These are phyloP conservation scores for Maccullochella peelii DNA, from an alignment of 2,113 vertebrate species.

Conservation along the genomic window DNA sequence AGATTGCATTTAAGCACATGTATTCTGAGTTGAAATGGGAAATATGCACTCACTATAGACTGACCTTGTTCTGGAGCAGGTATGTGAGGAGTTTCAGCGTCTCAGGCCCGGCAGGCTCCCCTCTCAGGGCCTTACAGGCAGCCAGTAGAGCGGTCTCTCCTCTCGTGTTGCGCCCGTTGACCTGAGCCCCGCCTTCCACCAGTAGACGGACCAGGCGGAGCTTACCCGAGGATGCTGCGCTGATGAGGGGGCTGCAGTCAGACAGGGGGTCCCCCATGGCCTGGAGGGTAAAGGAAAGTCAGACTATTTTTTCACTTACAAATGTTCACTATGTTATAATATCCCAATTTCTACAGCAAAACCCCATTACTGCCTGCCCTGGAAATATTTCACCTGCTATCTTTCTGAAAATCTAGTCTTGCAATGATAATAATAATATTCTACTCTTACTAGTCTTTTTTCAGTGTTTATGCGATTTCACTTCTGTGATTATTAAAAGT, in stretches of 20 bases:
- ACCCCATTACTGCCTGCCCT: background rate
- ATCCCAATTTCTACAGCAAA: background rate
- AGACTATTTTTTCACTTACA: background rate
- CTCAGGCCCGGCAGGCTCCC: conserved; percentile 46
- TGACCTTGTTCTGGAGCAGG: conserved; percentile 77
- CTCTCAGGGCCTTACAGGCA: conserved; percentile 72
- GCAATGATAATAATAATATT: background rate
- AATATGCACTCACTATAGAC: background rate
- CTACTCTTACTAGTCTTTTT: background rate
- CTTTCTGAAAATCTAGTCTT: background rate
- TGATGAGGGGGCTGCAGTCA: conserved; percentile 79
- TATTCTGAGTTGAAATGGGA: conserved; percentile 6
- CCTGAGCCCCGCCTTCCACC: conserved; percentile 82
- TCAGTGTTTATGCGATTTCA: background rate
- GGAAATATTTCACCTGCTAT: background rate
- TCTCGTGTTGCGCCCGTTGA: conserved; percentile 73
- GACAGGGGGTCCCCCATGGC: conserved; percentile 73
- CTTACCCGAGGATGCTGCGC: conserved; percentile 75
- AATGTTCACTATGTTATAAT: background rate
- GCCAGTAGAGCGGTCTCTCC: conserved; percentile 81
- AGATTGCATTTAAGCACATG: conserved; percentile 10
- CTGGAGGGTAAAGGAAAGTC: conserved; percentile 13
- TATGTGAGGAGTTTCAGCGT: conserved; percentile 71
- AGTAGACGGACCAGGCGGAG: conserved; percentile 81
- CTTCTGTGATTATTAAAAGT: too few relatives aligned